Percentiles rank a stretch among this genome's conserved stretches.
These are phyloP conservation scores for Xiphophorus birchmanni DNA, from an alignment of 2,797 vertebrate genomes.

Conservation along the genomic window DNA sequence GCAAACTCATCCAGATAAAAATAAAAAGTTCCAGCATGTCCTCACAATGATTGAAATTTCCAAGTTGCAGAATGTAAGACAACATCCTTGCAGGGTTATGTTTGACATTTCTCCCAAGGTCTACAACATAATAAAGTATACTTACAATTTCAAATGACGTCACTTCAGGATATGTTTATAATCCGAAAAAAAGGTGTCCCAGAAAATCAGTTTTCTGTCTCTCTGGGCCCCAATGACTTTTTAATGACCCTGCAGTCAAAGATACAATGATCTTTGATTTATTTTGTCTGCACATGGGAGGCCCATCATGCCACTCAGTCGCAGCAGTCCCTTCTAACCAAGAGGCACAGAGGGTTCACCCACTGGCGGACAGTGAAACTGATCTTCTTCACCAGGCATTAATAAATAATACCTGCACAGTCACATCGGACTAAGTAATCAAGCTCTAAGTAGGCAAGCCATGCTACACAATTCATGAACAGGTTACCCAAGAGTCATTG, in stretches of 20 bases:
- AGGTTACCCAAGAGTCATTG: constrained; percentile 74
- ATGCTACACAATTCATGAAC: constrained; percentile 83
- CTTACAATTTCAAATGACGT: constrained; percentile 71
- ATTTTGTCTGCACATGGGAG: constrained; percentile 46
- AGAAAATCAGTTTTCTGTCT: constrained; percentile 62
- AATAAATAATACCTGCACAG: constrained; percentile 85
- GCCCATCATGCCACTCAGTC: constrained; percentile 47
- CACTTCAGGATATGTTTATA: constrained; percentile 46
- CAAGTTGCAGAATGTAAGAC: background rate
- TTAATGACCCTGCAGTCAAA: constrained; percentile 30
- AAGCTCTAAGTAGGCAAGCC: constrained; percentile 80
- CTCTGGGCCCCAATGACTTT: constrained; percentile 22
- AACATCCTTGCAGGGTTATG: background rate
- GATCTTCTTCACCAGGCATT: constrained; percentile 75
- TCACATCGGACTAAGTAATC: constrained; percentile 83
- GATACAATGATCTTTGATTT: constrained; percentile 68
- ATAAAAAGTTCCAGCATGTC: constrained; percentile 25
- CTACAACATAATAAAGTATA: constrained; percentile 37
- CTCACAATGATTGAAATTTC: background rate
- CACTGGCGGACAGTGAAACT: constrained; percentile 79
- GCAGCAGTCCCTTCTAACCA: constrained; percentile 43
- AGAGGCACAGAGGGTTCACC: constrained; percentile 55
- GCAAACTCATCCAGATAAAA: constrained; percentile 12
- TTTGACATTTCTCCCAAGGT: constrained; percentile 31
- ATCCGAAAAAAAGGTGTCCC: constrained; percentile 20